Evolutionary conservation across 1,140 invertebrate species (phyloP).

Genomic region (Sinella curviseta): DNA sequence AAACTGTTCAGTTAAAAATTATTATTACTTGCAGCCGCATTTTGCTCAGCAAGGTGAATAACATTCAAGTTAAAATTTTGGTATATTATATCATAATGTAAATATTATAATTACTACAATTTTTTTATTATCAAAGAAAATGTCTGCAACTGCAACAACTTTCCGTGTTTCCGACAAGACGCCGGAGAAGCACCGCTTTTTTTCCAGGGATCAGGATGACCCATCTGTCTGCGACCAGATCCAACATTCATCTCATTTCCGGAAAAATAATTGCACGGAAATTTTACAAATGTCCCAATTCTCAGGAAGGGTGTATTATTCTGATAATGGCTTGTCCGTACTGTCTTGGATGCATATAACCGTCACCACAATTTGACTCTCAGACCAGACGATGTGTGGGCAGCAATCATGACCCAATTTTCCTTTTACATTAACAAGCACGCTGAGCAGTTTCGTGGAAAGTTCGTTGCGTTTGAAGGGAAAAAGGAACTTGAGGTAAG

Average conservation of each 20-base stretch:
- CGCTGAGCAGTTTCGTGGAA: conserved; percentile 28
- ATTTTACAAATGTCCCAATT: conserved; percentile 31
- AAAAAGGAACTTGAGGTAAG: conserved; percentile 31
- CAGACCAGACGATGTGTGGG: conserved; percentile 39
- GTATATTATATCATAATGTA: too few species aligned
- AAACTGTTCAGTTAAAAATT: too few species aligned
- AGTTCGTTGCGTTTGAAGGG: conserved; percentile 41
- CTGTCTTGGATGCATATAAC: conserved; percentile 23
- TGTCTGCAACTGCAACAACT: too few species aligned
- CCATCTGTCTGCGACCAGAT: not conserved
- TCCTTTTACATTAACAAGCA: conserved; percentile 33
- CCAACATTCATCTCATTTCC: not conserved
- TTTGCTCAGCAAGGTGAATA: too few species aligned
- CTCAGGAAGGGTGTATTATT: not conserved
- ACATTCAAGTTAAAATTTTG: too few species aligned
- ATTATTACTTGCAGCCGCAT: too few species aligned
- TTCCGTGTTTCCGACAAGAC: too few species aligned
- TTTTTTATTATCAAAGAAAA: too few species aligned
- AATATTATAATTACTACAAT: too few species aligned
- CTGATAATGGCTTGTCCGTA: conserved; percentile 30
- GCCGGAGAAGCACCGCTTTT: too few species aligned
- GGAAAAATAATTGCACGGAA: conserved; percentile 14
- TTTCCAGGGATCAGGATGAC: too few species aligned
- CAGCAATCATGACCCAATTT: conserved; percentile 38
- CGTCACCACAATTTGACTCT: conserved; percentile 30